Evolutionary conservation across 2,113 vertebrate species (phyloP).

Genomic region (Ammodytes dubius): DNA sequence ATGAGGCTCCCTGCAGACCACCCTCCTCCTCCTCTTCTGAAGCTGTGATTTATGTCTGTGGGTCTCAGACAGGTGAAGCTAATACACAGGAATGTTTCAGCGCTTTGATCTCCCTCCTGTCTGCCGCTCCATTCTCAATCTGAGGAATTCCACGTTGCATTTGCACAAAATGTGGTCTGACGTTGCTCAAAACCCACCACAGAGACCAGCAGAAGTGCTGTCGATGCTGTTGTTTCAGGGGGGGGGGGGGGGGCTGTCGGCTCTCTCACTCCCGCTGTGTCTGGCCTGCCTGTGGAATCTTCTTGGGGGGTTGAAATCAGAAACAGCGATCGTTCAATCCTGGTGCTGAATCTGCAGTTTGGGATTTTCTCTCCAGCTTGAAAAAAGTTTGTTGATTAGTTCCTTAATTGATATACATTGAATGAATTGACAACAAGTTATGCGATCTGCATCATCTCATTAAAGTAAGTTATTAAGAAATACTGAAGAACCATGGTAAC

Average conservation of each 20-base stretch:
- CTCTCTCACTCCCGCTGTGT: constrained; percentile 56
- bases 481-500: neutral
- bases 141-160: constrained; percentile 58
- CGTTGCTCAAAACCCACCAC: constrained; percentile 37
- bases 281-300: constrained; percentile 32
- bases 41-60: constrained; percentile 58
- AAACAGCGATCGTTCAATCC: constrained; percentile 22
- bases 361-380: neutral
- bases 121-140: constrained; percentile 45
- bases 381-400: neutral
- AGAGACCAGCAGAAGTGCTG: constrained; percentile 40
- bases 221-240: constrained; percentile 64
- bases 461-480: neutral
- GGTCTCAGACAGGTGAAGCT: constrained; percentile 67
- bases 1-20: constrained; percentile 57
- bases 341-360: neutral
- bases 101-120: constrained; percentile 59
- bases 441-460: neutral
- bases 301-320: constrained; percentile 37
- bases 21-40: constrained; percentile 56
- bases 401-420: neutral
- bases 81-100: constrained; percentile 63
- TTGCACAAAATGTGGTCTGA: constrained; percentile 57
- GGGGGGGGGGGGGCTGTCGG: constrained; percentile 4
- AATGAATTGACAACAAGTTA: neutral